Conservation (phyloP, 2,888 invertebrate species). For the Drosophila yooni region DNA sequence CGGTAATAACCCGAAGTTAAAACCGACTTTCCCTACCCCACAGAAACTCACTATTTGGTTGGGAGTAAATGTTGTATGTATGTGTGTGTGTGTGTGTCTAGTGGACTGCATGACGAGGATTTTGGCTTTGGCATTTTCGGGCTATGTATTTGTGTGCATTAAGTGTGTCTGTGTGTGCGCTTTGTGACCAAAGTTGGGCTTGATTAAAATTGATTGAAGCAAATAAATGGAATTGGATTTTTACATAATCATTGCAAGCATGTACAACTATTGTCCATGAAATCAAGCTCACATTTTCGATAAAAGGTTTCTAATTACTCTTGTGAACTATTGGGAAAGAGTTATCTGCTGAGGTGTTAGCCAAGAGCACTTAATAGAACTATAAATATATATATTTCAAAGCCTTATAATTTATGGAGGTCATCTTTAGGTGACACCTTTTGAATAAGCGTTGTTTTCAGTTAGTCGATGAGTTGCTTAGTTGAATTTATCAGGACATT, state of each 20-base stretch:
- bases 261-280: constrained; percentile 31
- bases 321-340: neutral
- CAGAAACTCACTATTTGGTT: neutral
- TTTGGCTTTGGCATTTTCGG: constrained; percentile 47
- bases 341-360: neutral
- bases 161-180: constrained; percentile 21
- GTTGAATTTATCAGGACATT: neutral
- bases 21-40: constrained; percentile 29
- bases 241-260: constrained; percentile 57
- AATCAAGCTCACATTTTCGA: constrained; percentile 39
- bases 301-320: constrained; percentile 58
- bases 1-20: constrained; percentile 79
- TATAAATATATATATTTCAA: neutral
- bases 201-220: constrained; percentile 83
- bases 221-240: constrained; percentile 69
- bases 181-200: constrained; percentile 40
- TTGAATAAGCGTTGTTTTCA: neutral
- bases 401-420: neutral
- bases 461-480: neutral
- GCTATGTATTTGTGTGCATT: constrained; percentile 13
- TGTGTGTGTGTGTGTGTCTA: constrained; percentile 18
- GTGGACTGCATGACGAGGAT: constrained; percentile 29
- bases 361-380: neutral
- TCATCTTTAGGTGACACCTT: neutral
- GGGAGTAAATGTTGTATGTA: constrained; percentile 20